Conservation (phyloP, 2,797 vertebrate genomes). For the Poecile montanus region DNA sequence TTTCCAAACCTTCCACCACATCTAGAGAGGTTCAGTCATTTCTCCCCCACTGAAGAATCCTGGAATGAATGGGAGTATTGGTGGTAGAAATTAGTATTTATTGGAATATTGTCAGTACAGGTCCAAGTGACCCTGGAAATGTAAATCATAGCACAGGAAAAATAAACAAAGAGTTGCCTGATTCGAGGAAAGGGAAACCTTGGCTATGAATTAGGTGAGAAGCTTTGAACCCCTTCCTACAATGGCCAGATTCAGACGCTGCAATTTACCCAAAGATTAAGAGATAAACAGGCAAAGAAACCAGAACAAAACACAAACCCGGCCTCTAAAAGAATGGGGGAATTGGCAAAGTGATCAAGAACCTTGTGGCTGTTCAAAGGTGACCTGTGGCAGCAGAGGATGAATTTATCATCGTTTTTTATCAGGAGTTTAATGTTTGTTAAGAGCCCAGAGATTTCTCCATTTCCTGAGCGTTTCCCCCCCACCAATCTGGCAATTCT, state of each 20-base stretch:
- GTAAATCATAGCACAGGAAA: neutral
- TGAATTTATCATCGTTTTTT: neutral
- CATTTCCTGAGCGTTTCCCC: neutral
- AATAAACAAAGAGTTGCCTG: neutral
- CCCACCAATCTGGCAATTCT: neutral
- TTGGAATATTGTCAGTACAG: neutral
- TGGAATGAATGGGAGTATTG: neutral
- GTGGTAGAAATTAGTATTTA: neutral
- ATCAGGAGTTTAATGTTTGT: constrained; percentile 21
- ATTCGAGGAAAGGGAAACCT: neutral
- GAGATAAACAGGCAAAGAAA: constrained; percentile 10
- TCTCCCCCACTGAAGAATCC: neutral
- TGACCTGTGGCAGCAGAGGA: constrained; percentile 17
- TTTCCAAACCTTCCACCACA: neutral
- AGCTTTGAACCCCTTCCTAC: neutral
- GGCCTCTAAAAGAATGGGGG: neutral
- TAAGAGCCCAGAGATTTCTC: neutral
- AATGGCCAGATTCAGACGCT: neutral
- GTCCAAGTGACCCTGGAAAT: neutral
- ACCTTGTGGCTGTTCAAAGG: constrained; percentile 10
- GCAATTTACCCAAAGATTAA: neutral
- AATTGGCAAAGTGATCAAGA: constrained; percentile 26
- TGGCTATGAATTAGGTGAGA: neutral
- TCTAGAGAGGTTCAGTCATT: neutral
- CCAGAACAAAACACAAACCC: neutral